Evolutionary conservation across 2,888 invertebrate species (phyloP).

Genomic region (Erebia palarica): DNA sequence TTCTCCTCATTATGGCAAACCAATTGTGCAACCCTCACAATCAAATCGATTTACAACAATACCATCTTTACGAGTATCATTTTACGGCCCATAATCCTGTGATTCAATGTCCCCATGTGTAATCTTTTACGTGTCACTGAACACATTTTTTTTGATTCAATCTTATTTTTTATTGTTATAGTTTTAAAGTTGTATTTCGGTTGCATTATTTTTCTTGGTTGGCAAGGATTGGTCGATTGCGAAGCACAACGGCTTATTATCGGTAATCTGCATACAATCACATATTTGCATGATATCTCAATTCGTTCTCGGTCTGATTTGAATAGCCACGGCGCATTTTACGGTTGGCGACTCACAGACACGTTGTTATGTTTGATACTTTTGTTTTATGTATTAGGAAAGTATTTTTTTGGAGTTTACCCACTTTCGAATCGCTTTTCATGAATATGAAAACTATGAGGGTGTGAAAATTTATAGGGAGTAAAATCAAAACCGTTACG

Average conservation of each 20-base stretch:
- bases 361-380: slow-evolving; percentile 30
- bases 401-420: no score
- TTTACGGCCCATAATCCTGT: slow-evolving; percentile 24
- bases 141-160: slow-evolving; percentile 7
- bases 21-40: slow-evolving; percentile 56
- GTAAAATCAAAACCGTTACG: no score
- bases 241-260: slow-evolving; percentile 68
- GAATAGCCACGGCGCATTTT: slow-evolving; percentile 57
- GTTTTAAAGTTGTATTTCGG: slow-evolving; percentile 28
- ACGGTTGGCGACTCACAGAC: slow-evolving; percentile 50
- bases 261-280: slow-evolving; percentile 80
- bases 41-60: slow-evolving; percentile 21
- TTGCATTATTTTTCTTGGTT: slow-evolving; percentile 19
- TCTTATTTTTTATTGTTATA: slow-evolving; percentile 12
- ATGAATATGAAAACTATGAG: no score
- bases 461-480: no score
- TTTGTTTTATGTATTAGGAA: slow-evolving; percentile 33
- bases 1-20: slow-evolving; percentile 74
- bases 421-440: no score
- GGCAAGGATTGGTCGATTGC: slow-evolving; percentile 55
- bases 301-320: slow-evolving; percentile 72
- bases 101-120: slow-evolving; percentile 1
- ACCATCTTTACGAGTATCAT: slow-evolving; percentile 24
- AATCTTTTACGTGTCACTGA: slow-evolving; percentile 21
- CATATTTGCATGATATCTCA: slow-evolving; percentile 81